Percentiles rank a stretch among this genome's conserved stretches.
phyloP scores from a whole-genome alignment of 2,888 invertebrate genomes.

The Bruchidius siliquastri region DNA sequence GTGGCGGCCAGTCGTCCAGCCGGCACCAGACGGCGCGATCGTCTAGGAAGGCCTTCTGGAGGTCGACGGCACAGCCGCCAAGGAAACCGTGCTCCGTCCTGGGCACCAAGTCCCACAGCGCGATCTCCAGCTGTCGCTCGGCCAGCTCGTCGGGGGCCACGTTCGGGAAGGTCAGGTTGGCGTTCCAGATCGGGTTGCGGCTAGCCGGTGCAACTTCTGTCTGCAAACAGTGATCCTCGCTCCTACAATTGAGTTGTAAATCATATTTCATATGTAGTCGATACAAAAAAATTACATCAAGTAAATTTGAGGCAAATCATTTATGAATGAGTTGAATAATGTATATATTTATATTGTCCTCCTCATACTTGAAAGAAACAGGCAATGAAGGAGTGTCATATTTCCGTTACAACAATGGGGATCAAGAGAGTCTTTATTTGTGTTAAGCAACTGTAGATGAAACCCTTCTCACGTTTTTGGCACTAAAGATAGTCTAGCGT shows the following conservation, averaged over 20 bases:
- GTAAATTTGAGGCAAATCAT: too few relatives aligned
- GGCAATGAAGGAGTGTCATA: too few relatives aligned
- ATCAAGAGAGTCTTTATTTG: too few relatives aligned
- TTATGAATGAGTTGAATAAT: too few relatives aligned
- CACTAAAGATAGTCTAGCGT: slow-evolving; percentile 73
- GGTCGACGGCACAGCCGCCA: slow-evolving; percentile 75
- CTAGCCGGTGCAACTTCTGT: slow-evolving; percentile 83
- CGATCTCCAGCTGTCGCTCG: slow-evolving; percentile 77
- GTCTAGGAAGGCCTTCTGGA: slow-evolving; percentile 79
- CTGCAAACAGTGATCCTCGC: slow-evolving; percentile 70
- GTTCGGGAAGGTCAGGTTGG: slow-evolving; percentile 77
- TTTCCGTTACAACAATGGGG: too few relatives aligned
- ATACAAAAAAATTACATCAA: too few relatives aligned
- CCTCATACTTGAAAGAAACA: too few relatives aligned
- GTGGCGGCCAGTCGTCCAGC: slow-evolving; percentile 70
- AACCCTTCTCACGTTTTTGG: slow-evolving; percentile 68
- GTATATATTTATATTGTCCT: too few relatives aligned
- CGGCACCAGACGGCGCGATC: slow-evolving; percentile 89
- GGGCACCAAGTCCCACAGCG: slow-evolving; percentile 82
- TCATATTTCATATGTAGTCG: too few relatives aligned
- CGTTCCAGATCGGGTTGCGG: slow-evolving; percentile 89
- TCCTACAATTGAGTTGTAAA: slow-evolving; percentile 49
- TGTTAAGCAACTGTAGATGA: not conserved
- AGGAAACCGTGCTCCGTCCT: slow-evolving; percentile 78
- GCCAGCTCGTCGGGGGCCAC: slow-evolving; percentile 75